A percentile compares a stretch with the other conserved stretches of the same genome.
phyloP scores from a whole-genome alignment of 2,797 vertebrate species.

The Platyrinchus mystaceus region DNA sequence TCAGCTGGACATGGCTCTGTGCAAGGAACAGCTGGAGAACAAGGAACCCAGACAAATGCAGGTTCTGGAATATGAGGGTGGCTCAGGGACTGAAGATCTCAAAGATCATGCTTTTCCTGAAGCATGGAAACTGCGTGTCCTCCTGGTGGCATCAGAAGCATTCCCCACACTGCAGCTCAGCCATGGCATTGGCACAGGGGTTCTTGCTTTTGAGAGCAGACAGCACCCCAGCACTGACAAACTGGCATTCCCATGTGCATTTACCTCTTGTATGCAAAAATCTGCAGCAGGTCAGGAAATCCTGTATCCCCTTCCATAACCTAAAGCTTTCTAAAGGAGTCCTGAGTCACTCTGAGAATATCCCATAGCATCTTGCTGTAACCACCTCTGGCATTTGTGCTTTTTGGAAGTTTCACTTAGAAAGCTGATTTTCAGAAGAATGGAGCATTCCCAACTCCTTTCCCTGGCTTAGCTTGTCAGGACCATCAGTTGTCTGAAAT shows the following conservation, averaged over 20 bases:
- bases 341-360: not conserved
- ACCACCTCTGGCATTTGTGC: not conserved
- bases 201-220: not conserved
- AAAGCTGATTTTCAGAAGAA: not conserved
- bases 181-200: not conserved
- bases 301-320: not conserved
- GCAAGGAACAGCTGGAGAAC: not conserved
- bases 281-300: not conserved
- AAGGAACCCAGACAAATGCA: not conserved
- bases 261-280: not conserved
- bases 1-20: not conserved
- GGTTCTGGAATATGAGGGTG: not conserved
- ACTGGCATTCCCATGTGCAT: not conserved
- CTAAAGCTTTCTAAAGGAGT: not conserved
- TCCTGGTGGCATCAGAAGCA: not conserved
- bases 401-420: not conserved
- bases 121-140: not conserved
- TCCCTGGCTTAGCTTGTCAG: not conserved
- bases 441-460: not conserved
- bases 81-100: not conserved
- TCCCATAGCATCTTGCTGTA: not conserved
- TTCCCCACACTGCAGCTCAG: not conserved
- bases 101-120: not conserved
- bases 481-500: not conserved
- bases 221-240: not conserved